These are phyloP conservation scores for Stegophylla sp. DNA, from an alignment of 2,888 invertebrate species.

Conservation along the genomic window DNA sequence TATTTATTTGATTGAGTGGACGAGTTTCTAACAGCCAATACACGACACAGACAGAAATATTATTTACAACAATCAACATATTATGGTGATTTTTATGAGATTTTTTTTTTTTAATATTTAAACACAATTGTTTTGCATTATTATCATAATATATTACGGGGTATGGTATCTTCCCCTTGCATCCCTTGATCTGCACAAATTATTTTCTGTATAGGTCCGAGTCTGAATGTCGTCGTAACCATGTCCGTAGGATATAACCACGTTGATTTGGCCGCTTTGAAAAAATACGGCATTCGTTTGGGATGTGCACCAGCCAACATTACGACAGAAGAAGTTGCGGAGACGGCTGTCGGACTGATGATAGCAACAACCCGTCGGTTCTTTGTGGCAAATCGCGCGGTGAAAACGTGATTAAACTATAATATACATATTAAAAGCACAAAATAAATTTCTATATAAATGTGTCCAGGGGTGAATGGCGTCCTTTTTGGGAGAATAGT, in stretches of 20 bases:
- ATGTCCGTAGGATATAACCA: conserved; percentile 70
- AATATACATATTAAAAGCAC: too few species aligned
- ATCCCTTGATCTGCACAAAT: too few species aligned
- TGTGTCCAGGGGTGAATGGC: conserved; percentile 77
- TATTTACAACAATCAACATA: too few species aligned
- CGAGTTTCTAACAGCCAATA: too few species aligned
- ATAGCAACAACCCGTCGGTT: conserved; percentile 82
- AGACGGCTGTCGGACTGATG: conserved; percentile 80
- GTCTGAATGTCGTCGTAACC: conserved; percentile 67
- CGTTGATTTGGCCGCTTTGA: conserved; percentile 66
- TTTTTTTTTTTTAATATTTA: too few species aligned
- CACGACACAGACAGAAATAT: too few species aligned
- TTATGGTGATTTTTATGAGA: too few species aligned
- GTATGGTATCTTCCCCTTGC: too few species aligned
- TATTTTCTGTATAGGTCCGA: conserved; percentile 51
- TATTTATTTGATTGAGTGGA: too few species aligned
- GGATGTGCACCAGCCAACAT: conserved; percentile 69
- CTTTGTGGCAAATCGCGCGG: conserved; percentile 72
- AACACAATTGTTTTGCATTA: too few species aligned
- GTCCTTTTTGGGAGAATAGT: conserved; percentile 60
- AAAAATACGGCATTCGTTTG: conserved; percentile 65
- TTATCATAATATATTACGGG: too few species aligned
- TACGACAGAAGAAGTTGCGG: conserved; percentile 68
- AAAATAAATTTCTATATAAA: not conserved
- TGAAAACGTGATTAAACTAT: conserved; percentile 51